Evolutionary conservation across 23 tunicate species (phyloP), one percentile per base, ranked within the genome.

Genomic region (Ascidia mentula): DNA sequence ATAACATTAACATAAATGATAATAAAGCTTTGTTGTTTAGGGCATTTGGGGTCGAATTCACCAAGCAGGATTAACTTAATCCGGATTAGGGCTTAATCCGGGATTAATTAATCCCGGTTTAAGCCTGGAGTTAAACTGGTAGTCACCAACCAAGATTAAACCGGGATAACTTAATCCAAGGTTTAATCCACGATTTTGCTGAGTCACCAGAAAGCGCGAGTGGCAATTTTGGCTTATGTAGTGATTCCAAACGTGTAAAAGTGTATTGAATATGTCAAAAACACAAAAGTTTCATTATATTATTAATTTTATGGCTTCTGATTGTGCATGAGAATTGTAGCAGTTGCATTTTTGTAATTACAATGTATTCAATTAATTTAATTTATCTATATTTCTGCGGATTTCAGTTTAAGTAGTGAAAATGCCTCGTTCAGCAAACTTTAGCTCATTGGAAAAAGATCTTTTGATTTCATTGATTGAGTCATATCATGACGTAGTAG

Each of bases 21-120:
- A n/a, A n/a, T n/a, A n/a, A n/a, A n/a, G n/a, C n/a, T n/a, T n/a
- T n/a, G n/a, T n/a, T n/a, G n/a, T n/a, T n/a, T n/a, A n/a, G n/a
- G n/a, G n/a, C n/a, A n/a, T 42, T 42, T 42, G 15, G 65, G 65
- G 13, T 53, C 28, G 65, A 53, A 53, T 53, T 53, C 65, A 53
- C 65, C 65, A 53, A 53, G 65, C 13, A 53, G 24, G 65, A 53
- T 53, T 53, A 53, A 53, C 65, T 53, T 53, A 5, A 53, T 53
- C 65, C 13, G 13, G 65, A 53, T 53, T 53, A 53, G 13, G 53
- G 53, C 53, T 53, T 53, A 9, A 9, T 53, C 65, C 13, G 2
- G 65, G 65, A 53, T n/a, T n/a, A n/a, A n/a, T n/a, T n/a, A n/a
- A n/a, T n/a, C n/a, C n/a, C n/a, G n/a, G n/a, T n/a, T 53, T 53